Percentiles rank a stretch among this genome's conserved stretches.
These are phyloP conservation scores for Sminthurides aquaticus DNA, from an alignment of 2,888 invertebrate genomes.

Conservation along the genomic window DNA sequence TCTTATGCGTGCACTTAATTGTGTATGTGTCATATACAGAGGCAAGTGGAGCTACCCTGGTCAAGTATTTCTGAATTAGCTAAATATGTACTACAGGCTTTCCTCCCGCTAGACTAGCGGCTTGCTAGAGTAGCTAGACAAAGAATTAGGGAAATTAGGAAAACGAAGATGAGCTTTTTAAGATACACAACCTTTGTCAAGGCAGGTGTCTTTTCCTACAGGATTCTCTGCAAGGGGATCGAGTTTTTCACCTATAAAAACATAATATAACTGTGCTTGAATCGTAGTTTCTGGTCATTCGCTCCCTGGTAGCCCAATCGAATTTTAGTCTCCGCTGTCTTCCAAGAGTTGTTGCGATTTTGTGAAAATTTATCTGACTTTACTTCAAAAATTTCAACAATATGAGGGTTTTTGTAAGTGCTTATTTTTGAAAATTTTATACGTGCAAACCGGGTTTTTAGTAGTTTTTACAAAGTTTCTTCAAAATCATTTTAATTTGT, in stretches of 20 bases:
- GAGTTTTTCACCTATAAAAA: constrained; percentile 9
- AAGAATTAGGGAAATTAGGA: neutral
- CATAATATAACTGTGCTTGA: neutral
- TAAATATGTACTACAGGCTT: too few species aligned
- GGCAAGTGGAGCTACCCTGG: neutral
- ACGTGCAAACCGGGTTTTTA: neutral
- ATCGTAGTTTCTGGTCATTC: neutral
- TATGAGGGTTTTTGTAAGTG: constrained; percentile 10
- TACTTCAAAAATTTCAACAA: neutral
- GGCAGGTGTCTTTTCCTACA: neutral
- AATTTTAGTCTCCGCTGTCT: neutral
- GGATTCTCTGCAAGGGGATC: constrained; percentile 2
- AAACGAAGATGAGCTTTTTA: neutral
- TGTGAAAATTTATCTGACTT: neutral
- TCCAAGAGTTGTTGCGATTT: neutral
- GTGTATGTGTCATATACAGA: neutral
- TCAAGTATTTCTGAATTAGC: neutral
- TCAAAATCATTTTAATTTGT: neutral
- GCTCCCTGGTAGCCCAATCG: neutral
- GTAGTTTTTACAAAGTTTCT: neutral
- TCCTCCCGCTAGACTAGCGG: neutral
- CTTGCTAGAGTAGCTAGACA: neutral
- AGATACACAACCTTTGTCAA: neutral
- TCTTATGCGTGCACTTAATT: neutral
- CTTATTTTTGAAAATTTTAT: neutral